Percentiles rank a stretch among this genome's conserved stretches.
Conservation (phyloP, 2,797 vertebrate genomes). For the Urophycis tenuis region DNA sequence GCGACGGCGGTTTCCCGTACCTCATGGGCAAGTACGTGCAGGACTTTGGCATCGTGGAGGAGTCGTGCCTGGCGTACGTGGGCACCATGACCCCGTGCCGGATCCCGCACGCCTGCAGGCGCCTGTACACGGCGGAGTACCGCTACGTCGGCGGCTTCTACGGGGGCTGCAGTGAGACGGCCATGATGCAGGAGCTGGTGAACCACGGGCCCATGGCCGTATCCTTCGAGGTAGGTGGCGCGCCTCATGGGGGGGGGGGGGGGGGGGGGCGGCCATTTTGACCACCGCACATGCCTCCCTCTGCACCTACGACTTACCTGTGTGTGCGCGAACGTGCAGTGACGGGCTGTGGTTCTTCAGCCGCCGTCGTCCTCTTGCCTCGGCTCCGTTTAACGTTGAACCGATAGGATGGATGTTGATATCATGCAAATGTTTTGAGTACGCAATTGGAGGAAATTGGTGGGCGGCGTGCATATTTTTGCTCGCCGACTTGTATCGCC, state of each 20-base stretch:
- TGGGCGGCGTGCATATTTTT: too few species aligned
- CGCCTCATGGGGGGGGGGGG: too few species aligned
- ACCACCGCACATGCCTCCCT: too few species aligned
- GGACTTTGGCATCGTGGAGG: constrained; percentile 91
- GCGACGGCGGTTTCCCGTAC: constrained; percentile 92
- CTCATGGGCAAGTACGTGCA: constrained; percentile 89
- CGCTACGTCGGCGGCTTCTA: constrained; percentile 93
- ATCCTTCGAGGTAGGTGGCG: constrained; percentile 75
- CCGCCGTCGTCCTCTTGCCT: too few species aligned
- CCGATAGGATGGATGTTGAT: too few species aligned
- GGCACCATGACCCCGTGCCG: constrained; percentile 71
- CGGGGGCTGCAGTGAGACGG: constrained; percentile 86
- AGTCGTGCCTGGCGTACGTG: constrained; percentile 82
- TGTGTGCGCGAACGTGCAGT: too few species aligned
- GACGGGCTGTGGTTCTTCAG: too few species aligned
- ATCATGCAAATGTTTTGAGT: too few species aligned
- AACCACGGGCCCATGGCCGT: constrained; percentile 80
- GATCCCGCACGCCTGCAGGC: constrained; percentile 64
- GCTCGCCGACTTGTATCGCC: too few species aligned
- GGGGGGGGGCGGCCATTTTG: background rate
- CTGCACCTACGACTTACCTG: too few species aligned
- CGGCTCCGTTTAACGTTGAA: too few species aligned
- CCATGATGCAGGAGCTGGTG: constrained; percentile 91
- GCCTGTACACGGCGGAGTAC: constrained; percentile 79
- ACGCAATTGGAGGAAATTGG: too few species aligned